Evolutionary conservation across 2,113 vertebrate species (phyloP).

Genomic region (Apus apus): DNA sequence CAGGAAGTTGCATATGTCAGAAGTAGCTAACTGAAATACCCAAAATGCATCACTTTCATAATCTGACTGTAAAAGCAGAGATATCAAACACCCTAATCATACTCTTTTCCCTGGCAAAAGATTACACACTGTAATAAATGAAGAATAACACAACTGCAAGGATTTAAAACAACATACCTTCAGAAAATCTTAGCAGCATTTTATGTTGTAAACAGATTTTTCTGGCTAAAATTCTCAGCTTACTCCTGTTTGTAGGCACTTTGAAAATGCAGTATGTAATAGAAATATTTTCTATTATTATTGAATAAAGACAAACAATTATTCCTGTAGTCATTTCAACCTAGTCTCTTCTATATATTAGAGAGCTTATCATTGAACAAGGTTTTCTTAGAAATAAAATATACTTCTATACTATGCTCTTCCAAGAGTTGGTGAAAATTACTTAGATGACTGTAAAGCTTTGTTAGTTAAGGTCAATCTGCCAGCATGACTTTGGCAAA

Average conservation of each 20-base stretch:
- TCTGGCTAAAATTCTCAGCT: not conserved
- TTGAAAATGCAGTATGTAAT: not conserved
- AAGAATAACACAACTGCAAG: not conserved
- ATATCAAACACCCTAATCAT: not conserved
- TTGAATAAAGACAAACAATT: not conserved
- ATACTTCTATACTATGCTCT: not conserved
- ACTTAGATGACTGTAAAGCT: not conserved
- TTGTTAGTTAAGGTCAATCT: not conserved
- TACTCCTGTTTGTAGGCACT: not conserved
- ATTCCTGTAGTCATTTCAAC: not conserved
- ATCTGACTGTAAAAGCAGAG: not conserved
- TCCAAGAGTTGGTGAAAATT: not conserved
- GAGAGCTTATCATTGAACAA: not conserved
- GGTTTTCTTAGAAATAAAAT: not conserved
- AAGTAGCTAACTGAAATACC: not conserved
- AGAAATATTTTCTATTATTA: not conserved
- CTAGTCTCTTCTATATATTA: not conserved
- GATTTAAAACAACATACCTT: not conserved
- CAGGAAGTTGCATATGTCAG: not conserved
- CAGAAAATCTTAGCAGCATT: not conserved
- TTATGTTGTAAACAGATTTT: not conserved
- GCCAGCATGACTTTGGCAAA: accelerated
- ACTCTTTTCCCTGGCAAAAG: not conserved
- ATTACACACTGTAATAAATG: not conserved
- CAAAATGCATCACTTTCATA: not conserved